Base-by-base conservation (phyloP, 2,888 invertebrate genomes). In the Pollenia griseotomentosa region DNA sequence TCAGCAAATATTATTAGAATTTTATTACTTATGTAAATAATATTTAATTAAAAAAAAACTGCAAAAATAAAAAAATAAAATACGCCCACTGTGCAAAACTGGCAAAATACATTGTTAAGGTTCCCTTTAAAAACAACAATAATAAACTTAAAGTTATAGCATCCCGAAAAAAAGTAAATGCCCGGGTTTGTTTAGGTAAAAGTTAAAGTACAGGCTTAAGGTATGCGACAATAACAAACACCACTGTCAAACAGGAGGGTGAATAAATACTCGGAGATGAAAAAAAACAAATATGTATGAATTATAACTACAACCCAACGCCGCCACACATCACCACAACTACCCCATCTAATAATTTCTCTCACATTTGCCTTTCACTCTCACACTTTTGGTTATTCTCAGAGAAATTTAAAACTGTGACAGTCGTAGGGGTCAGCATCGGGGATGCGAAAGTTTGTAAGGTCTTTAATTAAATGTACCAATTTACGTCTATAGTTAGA, bases 191-290 rank as follows among this genome's bases (percentile, higher is more conserved):
- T 80, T 78, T 79, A 83, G 80, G 83, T 81, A 83, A 81, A 87
- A 87, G 48, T 83, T 83, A 81, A 81, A 83, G 66, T 77, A 81
- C 84, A 73, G 87, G 81, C 81, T 84, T 83, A 79, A 83, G 75
- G 86, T 83, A 79, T 75, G 73, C 73, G 63, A 81, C 73, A 78
- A 70, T 68, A 79, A 79, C 84, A 84, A 84, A 11, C 57, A 71
- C 12, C 40, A 57, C 59, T 61, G 14, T 23, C 11, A 44, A 78
- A 33, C 2, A 51, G 66, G 83, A 70, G 81, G 80, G 71, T 65
- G 83, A 77, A 74, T 66, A 61, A 59, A 23, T 73, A 55, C 19
- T 73, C 65, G 55, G 19, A 65, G 19, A 73, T 65, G 71, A 79
- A 73, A 66, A 55, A 77, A 55, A 70, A 68, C 19, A 33, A 83